Base-by-base conservation (phyloP, 1,140 invertebrate genomes). In the Probaryconus sp. region DNA sequence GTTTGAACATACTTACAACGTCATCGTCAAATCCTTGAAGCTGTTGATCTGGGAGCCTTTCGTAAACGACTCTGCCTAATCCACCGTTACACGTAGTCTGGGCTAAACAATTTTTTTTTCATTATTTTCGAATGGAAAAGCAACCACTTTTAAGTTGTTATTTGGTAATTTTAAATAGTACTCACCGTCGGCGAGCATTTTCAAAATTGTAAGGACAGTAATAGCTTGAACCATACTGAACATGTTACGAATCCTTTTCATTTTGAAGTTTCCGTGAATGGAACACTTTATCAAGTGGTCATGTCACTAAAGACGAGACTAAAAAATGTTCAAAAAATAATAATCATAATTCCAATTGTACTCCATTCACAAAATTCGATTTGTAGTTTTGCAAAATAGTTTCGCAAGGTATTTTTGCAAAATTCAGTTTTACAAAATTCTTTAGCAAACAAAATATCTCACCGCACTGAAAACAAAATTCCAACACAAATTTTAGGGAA, bases 21-120 rank as follows among this genome's bases (percentile, higher is more conserved):
- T 96, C 94, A 81, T 95, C 94, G 77, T 95, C 94, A 76, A 95
- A 95, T 48, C 94, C 94, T 87, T 95, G 94, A 26, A 96, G 89
- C 83, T 96, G 94, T 79, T 95, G 94, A 84, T 96, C 95, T 11
- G 94, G 94, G 78, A 97, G 84, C 84, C 95, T 90, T 87, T 97
- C 95, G 78, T 96, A 97, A 83, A 95, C 93, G 10, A 96, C 91
- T 79, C 94, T 90, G 11, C 95, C 95, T 40, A 87, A 84, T 30
- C 95, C 95, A 85, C 95, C 93, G 81, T 96, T 96, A 83, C 95
- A 97, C 51, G 94, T 95, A 71, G 94, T 96, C 92, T 96, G 95
- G 64, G 93, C 94, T 95, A 85, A 76, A 82, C 79, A 72, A 56
- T 50, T 63, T 33, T n/a, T n/a, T n/a, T 37, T 51, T 55, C 16